Base-by-base conservation (phyloP, 2,113 vertebrate species). In the Stictonetta naevosa region DNA sequence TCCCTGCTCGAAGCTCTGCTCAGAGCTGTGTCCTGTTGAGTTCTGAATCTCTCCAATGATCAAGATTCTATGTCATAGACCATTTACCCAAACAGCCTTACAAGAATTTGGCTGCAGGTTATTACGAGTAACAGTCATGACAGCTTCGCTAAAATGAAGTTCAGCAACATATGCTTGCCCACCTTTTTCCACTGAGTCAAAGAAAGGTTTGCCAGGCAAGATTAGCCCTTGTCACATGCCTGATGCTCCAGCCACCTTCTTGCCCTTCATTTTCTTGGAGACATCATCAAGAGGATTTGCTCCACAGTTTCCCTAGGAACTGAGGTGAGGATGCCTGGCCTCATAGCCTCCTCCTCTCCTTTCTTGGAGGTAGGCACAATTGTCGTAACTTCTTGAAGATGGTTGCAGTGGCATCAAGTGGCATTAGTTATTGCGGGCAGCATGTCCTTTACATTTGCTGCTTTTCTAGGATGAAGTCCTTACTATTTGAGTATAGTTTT, bases 391-490 rank as follows among this genome's bases (percentile, higher is more conserved):
- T 90, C 69, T 63, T n/a, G 22, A 83, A 80, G 33, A 8, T 62
- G 34, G 6, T 73, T 82, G 53, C 20, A 36, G 20, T 44, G 34
- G 62, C n/a, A 52, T 55, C 33, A 59, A 10, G 10, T 72, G 55
- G 31, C 64, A 20, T 64, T 25, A 60, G 4, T 73, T 28, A 33
- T 33, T 0, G 0, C 31, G 20, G 58, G 9, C 31, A 58, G 40
- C 13, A 1, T 3, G 40, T 58, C 50, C 33, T 93, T 76, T 69
- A 83, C 31, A 18, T 28, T 59, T 55, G 19, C 17, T 80, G 50
- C 68, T 90, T 95, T 95, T 88, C 72, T 73, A 67, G 40, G 44
- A 31, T 46, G 12, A 83, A 69, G 4, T 69, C 29, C 26, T 76
- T 62, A 14, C 18, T 83, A 40, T 8, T 55, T 74, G 50, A 86